phyloP scores from a whole-genome alignment of 2,888 invertebrate genomes.

The Tipula confusa region DNA sequence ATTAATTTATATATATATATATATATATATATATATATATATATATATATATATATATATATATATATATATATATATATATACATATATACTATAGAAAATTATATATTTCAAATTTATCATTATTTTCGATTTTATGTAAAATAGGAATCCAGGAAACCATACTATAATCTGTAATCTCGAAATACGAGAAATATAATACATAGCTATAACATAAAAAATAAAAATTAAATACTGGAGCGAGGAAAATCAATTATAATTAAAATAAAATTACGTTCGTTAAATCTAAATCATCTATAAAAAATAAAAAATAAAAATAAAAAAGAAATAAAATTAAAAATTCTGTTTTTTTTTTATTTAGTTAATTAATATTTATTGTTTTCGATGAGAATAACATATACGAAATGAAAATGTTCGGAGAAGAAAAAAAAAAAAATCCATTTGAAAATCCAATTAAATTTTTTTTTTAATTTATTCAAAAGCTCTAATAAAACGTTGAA shows the following conservation, averaged over 20 bases:
- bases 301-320: not conserved
- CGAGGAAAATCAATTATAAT: slow-evolving; percentile 20
- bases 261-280: slow-evolving; percentile 20
- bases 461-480: not conserved
- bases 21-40: too few relatives aligned
- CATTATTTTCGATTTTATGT: not conserved
- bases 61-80: not conserved
- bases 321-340: slow-evolving; percentile 12
- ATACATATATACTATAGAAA: not conserved
- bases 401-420: not conserved
- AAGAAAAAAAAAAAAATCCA: not conserved
- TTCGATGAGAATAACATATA: not conserved
- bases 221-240: not conserved
- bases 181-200: not conserved
- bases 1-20: too few relatives aligned
- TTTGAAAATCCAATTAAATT: not conserved
- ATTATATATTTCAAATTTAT: not conserved
- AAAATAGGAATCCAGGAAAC: not conserved
- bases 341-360: not conserved
- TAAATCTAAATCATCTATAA: not conserved
- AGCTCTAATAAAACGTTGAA: not conserved
- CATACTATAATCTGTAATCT: not conserved
- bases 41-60: not conserved
- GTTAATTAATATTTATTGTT: slow-evolving; percentile 20
- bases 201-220: not conserved